Percentiles rank a stretch among this genome's conserved stretches.
These are phyloP conservation scores for Corynorhinus townsendii DNA, from an alignment of 2,113 vertebrate genomes.

Conservation along the genomic window DNA sequence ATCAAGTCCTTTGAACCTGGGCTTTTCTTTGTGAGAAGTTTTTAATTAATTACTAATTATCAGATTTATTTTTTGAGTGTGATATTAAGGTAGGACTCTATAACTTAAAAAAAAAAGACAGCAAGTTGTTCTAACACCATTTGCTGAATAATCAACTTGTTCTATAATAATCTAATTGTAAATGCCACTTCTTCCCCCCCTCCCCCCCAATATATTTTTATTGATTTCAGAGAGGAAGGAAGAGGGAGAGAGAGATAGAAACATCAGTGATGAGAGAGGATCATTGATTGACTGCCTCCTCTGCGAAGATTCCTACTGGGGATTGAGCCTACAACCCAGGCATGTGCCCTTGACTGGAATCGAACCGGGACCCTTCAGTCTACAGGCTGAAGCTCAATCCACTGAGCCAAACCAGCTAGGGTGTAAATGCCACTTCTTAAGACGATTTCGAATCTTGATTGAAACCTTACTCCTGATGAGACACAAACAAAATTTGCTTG, in stretches of 20 bases:
- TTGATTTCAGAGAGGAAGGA: no score
- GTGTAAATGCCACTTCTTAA: background rate
- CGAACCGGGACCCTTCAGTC: no score
- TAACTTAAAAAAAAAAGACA: background rate
- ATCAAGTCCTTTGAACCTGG: background rate
- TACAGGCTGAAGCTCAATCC: no score
- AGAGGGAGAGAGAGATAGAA: no score
- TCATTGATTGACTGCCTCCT: no score
- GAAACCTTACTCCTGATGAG: background rate
- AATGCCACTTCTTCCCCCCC: background rate
- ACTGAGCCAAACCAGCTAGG: no score
- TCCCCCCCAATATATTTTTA: no score
- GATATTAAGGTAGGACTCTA: background rate
- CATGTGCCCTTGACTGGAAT: no score
- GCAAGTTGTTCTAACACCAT: background rate
- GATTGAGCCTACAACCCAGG: no score
- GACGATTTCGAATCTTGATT: background rate
- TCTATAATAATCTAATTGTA: background rate
- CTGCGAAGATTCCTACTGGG: no score
- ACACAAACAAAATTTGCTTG: background rate
- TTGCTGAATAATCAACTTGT: background rate
- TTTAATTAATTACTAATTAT: background rate
- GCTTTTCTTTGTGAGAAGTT: background rate
- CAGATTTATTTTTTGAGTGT: background rate
- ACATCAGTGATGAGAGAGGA: no score